Conservation (phyloP, 2,113 vertebrate species). For the Toxotes chatareus region DNA sequence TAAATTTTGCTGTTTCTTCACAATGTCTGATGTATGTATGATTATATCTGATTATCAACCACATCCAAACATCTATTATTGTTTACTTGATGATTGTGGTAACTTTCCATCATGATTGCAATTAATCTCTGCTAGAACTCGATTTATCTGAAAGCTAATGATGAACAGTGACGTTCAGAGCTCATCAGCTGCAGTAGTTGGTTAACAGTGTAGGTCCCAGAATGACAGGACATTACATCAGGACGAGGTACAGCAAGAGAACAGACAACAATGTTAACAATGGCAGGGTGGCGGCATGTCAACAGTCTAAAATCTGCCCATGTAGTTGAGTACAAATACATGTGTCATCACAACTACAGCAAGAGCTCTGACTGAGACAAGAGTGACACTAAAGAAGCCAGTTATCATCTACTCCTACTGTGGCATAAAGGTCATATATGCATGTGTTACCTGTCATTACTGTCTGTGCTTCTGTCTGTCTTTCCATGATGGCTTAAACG, state of each 20-base stretch:
- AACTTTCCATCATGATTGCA: not conserved
- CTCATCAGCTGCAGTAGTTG: not conserved
- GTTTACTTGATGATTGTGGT: not conserved
- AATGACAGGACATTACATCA: not conserved
- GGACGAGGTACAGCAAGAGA: not conserved
- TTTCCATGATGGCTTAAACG: slow-evolving; percentile 84
- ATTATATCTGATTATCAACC: slow-evolving; percentile 2
- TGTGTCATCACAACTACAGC: slow-evolving; percentile 44
- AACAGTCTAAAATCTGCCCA: slow-evolving; percentile 24
- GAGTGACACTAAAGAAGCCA: slow-evolving; percentile 8
- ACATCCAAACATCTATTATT: not conserved
- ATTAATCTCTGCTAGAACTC: not conserved
- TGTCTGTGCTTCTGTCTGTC: slow-evolving; percentile 77
- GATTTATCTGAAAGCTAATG: slow-evolving; percentile 7
- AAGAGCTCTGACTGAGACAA: slow-evolving; percentile 22
- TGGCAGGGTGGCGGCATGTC: slow-evolving; percentile 1
- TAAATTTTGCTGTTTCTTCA: not conserved
- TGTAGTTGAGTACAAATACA: slow-evolving; percentile 37
- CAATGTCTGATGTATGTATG: not conserved
- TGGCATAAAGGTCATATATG: slow-evolving; percentile 31
- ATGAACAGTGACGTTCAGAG: not conserved
- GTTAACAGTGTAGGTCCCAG: not conserved
- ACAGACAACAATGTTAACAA: not conserved
- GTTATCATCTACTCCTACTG: slow-evolving; percentile 52
- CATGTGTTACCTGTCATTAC: slow-evolving; percentile 82